phyloP scores from a whole-genome alignment of 2,113 vertebrate species.

The Ailuropoda melanoleuca region DNA sequence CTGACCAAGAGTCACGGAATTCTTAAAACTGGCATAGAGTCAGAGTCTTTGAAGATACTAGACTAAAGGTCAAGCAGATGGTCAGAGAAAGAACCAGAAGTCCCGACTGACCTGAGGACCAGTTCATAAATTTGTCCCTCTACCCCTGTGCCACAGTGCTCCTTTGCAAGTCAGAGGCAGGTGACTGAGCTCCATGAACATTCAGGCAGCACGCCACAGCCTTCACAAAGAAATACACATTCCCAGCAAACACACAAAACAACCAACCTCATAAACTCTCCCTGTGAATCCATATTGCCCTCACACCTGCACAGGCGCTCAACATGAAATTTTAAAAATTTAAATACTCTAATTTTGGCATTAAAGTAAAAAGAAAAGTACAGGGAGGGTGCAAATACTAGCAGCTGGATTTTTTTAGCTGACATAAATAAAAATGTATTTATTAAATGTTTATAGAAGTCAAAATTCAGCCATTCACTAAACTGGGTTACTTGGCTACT shows the following conservation, averaged over 20 bases:
- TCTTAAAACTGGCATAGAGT: not conserved
- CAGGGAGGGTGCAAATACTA: not conserved
- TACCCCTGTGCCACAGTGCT: not conserved
- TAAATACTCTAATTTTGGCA: slow-evolving; percentile 68
- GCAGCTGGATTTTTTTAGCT: slow-evolving; percentile 59
- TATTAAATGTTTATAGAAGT: slow-evolving; percentile 61
- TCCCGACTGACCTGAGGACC: not conserved
- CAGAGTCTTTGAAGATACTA: not conserved
- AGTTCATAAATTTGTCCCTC: not conserved
- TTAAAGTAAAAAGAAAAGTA: not conserved
- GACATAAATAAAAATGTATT: slow-evolving; percentile 66
- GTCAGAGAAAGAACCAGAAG: not conserved
- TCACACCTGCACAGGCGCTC: slow-evolving; percentile 46
- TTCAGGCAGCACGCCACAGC: fast-evolving
- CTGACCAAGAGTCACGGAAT: not conserved
- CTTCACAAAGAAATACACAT: not conserved
- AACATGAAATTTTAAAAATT: slow-evolving; percentile 54
- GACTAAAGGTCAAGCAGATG: slow-evolving; percentile 39
- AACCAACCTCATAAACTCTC: not conserved
- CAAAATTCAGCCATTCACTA: slow-evolving; percentile 35
- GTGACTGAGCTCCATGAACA: not conserved
- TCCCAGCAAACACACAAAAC: not conserved
- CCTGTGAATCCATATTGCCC: not conserved
- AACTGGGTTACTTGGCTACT: slow-evolving; percentile 46
- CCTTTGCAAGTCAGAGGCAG: not conserved